Base-by-base conservation (phyloP, 2,888 invertebrate species). In the Lomographa bimaculata region DNA sequence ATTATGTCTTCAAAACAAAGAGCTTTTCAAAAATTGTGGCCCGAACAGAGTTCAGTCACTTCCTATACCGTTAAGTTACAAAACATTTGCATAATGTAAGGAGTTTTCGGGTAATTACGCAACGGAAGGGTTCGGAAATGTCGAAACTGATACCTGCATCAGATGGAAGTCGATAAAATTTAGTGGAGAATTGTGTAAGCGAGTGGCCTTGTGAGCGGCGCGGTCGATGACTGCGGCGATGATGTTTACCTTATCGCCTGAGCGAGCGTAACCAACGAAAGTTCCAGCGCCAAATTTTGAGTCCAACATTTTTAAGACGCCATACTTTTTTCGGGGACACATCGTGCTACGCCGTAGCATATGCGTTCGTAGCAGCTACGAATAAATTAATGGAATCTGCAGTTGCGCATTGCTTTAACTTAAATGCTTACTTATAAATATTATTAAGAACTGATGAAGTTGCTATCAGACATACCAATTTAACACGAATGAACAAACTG, bases 211-310 rank as follows among this genome's bases (percentile, higher is more conserved):
- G 83, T 61, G 56, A 56, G 69, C 62, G 58, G 50, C 55, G 58
- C 68, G 60, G 87, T 85, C 84, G 71, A 76, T 81, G 86, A 84
- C 86, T 77, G 70, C 62, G 35, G 59, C 53, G 69, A 73, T 71
- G 71, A 68, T 86, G 82, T 86, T 84, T 85, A 83, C 81, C 76
- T 79, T 77, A 80, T 75, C 74, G 79, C 65, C 69, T 58, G 68
- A 75, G 71, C 65, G 75, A 72, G 68, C 69, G 71, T 66, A 64
- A 65, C 72, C 77, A 76, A 75, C 69, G 78, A 79, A 79, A 79
- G 74, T 74, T 69, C 64, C 54, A 63, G 48, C 61, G 61, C 59
- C 53, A 58, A 68, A 69, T 53, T 57, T 60, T 61, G 59, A 55
- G 57, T 52, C 60, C 62, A 62, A 71, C 50, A 57, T 59, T 61